A percentile compares a stretch with the other conserved stretches of the same genome.
Conservation (phyloP, 2,797 vertebrate genomes). For the Threskiornis aethiopicus region DNA sequence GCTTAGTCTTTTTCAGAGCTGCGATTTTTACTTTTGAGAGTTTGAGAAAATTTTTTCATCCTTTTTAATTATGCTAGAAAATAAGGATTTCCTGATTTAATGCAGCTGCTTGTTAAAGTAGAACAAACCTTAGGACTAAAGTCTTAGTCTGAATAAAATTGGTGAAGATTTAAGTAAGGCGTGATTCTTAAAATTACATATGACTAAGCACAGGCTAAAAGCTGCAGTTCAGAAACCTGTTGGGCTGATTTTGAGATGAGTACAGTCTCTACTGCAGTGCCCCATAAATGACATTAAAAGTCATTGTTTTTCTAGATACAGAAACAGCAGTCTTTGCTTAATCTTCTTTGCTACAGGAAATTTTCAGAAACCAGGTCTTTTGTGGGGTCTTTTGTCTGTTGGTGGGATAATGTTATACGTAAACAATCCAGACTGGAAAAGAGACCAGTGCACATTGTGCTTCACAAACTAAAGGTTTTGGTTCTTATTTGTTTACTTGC, state of each 20-base stretch:
- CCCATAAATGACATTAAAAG: not conserved
- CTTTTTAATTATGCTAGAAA: not conserved
- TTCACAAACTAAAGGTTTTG: not conserved
- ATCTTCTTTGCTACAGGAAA: not conserved
- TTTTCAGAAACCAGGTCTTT: not conserved
- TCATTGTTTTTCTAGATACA: not conserved
- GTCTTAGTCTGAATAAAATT: not conserved
- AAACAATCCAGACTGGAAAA: not conserved
- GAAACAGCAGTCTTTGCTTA: not conserved
- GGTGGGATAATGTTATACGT: not conserved
- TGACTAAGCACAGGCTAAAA: not conserved
- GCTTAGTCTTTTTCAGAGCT: not conserved
- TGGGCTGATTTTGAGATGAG: not conserved
- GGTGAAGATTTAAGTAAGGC: not conserved
- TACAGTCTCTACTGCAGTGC: not conserved
- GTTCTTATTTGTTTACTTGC: not conserved
- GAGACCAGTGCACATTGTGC: fast-evolving
- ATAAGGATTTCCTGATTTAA: not conserved
- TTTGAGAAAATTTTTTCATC: not conserved
- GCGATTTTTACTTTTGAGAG: not conserved
- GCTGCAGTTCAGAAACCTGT: not conserved
- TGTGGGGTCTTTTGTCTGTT: not conserved
- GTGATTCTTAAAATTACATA: not conserved
- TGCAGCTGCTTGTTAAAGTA: not conserved
- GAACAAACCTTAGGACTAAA: not conserved